phyloP scores from a whole-genome alignment of 2,888 invertebrate genomes.

The Hemicrepidius hirtus region DNA sequence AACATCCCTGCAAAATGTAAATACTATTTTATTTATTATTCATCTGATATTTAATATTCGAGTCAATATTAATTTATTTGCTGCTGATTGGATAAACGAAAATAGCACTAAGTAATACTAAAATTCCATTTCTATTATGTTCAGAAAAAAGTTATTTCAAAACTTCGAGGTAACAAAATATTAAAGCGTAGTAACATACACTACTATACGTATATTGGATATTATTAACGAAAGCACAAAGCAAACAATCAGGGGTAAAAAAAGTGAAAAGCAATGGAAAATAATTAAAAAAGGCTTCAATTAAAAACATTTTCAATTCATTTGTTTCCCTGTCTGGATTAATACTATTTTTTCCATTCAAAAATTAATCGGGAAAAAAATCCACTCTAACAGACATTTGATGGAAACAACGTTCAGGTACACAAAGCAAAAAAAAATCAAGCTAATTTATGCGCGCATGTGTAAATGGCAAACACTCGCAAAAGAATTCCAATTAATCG shows the following conservation, averaged over 20 bases:
- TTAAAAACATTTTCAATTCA: constrained; percentile 7
- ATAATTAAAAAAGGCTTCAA: constrained; percentile 26
- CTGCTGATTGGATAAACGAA: too few relatives aligned
- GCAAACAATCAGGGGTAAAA: background rate
- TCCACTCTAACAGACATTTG: too few relatives aligned
- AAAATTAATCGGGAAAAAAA: constrained; percentile 17
- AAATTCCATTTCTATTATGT: too few relatives aligned
- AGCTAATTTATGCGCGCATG: constrained; percentile 27
- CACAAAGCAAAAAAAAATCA: background rate
- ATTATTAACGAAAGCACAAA: constrained; percentile 22
- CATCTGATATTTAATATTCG: too few relatives aligned
- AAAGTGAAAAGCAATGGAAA: constrained; percentile 26
- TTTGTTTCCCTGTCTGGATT: background rate
- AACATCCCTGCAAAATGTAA: too few relatives aligned
- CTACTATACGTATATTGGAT: too few relatives aligned
- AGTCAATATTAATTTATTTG: too few relatives aligned
- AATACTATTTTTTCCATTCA: constrained; percentile 8
- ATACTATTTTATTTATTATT: too few relatives aligned
- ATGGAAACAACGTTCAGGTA: background rate
- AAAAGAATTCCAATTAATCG: constrained; percentile 47
- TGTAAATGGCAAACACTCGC: constrained; percentile 11
- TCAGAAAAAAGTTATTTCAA: too few relatives aligned
- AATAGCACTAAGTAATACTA: too few relatives aligned
- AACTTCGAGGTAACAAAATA: background rate
- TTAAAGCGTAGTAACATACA: background rate